These are phyloP conservation scores for Micropoecilia bifurca DNA, from an alignment of 2,797 vertebrate genomes.

Conservation along the genomic window DNA sequence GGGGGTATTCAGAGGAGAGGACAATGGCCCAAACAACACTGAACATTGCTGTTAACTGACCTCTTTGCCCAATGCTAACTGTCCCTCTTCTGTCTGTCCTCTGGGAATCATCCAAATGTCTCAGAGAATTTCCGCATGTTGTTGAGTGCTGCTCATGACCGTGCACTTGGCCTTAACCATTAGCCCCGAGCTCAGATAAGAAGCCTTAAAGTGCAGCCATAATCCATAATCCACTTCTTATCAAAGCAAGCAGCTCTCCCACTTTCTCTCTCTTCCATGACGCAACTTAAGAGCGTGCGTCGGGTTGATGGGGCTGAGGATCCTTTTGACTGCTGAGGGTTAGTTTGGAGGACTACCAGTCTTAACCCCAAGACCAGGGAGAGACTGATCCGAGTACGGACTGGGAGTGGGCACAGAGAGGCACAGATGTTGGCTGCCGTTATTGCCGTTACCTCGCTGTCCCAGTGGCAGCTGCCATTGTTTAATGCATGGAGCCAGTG, in stretches of 20 bases:
- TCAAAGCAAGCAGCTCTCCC: conserved; percentile 79
- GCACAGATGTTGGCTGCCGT: conserved; percentile 77
- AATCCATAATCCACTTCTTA: conserved; percentile 83
- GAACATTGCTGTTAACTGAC: conserved; percentile 53
- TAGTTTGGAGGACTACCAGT: conserved; percentile 15
- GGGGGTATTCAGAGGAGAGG: conserved; percentile 24
- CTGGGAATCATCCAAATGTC: conserved; percentile 56
- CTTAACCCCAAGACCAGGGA: conserved; percentile 32
- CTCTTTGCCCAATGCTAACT: conserved; percentile 40
- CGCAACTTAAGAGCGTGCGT: conserved; percentile 39
- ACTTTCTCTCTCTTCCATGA: conserved; percentile 34
- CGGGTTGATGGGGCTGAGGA: conserved; percentile 49
- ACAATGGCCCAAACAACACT: conserved; percentile 62
- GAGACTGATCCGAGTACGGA: conserved; percentile 52
- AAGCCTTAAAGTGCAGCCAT: conserved; percentile 76
- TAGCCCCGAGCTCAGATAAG: conserved; percentile 81
- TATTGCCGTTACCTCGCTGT: conserved; percentile 63
- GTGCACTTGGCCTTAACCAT: conserved; percentile 71
- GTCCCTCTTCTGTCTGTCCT: conserved; percentile 46
- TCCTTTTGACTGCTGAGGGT: conserved; percentile 70
- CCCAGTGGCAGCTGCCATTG: conserved; percentile 73
- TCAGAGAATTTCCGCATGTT: conserved; percentile 59
- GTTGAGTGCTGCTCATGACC: conserved; percentile 63
- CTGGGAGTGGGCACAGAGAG: conserved; percentile 37
- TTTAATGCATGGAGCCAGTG: conserved; percentile 53